These are phyloP conservation scores for Euzophera pinguis DNA, from an alignment of 2,888 invertebrate species.

Conservation along the genomic window DNA sequence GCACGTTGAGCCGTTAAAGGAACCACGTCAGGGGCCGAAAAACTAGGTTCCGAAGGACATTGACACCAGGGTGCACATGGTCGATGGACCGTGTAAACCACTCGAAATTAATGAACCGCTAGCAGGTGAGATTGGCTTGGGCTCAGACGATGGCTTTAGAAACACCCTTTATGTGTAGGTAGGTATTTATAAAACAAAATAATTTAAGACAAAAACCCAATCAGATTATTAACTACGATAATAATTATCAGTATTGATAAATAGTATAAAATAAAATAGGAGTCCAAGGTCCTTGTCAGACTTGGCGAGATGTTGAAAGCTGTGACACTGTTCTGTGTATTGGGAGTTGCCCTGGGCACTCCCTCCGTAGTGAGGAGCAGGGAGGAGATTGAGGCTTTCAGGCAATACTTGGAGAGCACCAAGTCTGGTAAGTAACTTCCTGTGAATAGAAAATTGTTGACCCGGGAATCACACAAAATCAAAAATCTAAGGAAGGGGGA, in stretches of 20 bases:
- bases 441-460: neutral
- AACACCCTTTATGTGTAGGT: no score
- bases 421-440: slow-evolving; percentile 40
- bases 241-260: neutral
- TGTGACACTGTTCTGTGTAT: slow-evolving; percentile 28
- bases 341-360: slow-evolving; percentile 39
- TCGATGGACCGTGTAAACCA: no score
- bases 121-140: no score
- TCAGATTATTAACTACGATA: neutral
- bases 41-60: no score
- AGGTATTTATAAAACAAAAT: no score
- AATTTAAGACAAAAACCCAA: neutral
- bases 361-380: slow-evolving; percentile 47
- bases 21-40: no score
- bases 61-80: no score
- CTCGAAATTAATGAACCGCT: no score
- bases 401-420: slow-evolving; percentile 52
- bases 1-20: no score
- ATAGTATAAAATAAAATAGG: slow-evolving; percentile 1
- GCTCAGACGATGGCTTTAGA: no score
- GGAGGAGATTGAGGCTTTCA: slow-evolving; percentile 56
- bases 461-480: neutral
- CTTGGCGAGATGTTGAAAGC: slow-evolving; percentile 42
- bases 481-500: neutral
- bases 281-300: neutral